These are phyloP conservation scores for Nematopogon swammerdamellus DNA, from an alignment of 2,888 invertebrate genomes.

Conservation along the genomic window DNA sequence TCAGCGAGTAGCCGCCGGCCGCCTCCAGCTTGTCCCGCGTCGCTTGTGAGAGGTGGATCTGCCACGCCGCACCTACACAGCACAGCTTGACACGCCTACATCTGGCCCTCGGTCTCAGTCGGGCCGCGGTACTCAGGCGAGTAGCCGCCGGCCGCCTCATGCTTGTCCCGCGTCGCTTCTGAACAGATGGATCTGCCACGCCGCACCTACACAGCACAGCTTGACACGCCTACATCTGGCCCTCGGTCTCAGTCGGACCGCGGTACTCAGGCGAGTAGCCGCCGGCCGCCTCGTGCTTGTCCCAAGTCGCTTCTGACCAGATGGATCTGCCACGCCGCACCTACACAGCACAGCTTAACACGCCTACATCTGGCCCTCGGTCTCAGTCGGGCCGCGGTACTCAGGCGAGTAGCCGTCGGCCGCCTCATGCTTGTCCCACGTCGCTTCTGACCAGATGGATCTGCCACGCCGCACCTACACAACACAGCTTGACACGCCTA, in stretches of 20 bases:
- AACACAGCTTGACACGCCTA: constrained; percentile 48
- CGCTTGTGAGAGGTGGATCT: constrained; percentile 82
- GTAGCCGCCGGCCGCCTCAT: too few relatives aligned
- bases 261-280: constrained; percentile 81
- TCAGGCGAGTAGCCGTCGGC: constrained; percentile 83
- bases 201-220: too few relatives aligned
- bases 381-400: constrained; percentile 79
- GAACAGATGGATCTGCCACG: constrained; percentile 91
- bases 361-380: constrained; percentile 86
- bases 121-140: too few relatives aligned
- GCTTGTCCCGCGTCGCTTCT: too few relatives aligned
- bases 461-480: constrained; percentile 81
- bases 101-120: constrained; percentile 82
- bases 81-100: too few relatives aligned
- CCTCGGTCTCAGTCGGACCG: constrained; percentile 85
- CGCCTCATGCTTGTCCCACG: constrained; percentile 70
- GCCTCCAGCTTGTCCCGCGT: constrained; percentile 74
- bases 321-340: constrained; percentile 91
- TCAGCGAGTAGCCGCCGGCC: constrained; percentile 79
- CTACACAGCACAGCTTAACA: constrained; percentile 56
- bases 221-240: too few relatives aligned
- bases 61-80: constrained; percentile 76
- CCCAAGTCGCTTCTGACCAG: constrained; percentile 81
- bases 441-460: constrained; percentile 86
- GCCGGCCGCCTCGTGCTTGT: constrained; percentile 71